Percentiles rank a stretch among this genome's conserved stretches.
These are phyloP conservation scores for Anoplopoma fimbria DNA, from an alignment of 2,113 vertebrate species.

Conservation along the genomic window DNA sequence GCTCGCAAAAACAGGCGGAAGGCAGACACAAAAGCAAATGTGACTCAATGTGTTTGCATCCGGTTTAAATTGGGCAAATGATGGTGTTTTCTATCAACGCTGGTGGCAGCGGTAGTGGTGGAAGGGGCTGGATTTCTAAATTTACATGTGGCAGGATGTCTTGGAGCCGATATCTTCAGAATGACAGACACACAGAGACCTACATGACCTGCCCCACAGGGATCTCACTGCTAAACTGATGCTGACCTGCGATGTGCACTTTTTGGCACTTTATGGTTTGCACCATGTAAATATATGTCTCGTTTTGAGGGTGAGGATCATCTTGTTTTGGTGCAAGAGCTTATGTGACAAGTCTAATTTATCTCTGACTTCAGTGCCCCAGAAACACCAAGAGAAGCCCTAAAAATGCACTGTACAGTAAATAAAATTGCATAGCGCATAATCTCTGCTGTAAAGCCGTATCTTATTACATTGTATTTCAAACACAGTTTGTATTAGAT, in stretches of 20 bases:
- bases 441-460: background rate
- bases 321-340: constrained; percentile 34
- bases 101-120: constrained; percentile 33
- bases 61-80: constrained; percentile 54
- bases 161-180: constrained; percentile 40
- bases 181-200: constrained; percentile 49
- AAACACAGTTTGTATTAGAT: background rate
- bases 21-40: constrained; percentile 63
- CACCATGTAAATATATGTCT: constrained; percentile 25
- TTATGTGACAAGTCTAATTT: constrained; percentile 24
- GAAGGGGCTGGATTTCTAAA: constrained; percentile 55
- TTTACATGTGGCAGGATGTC: constrained; percentile 73
- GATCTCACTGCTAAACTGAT: constrained; percentile 41
- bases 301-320: constrained; percentile 7
- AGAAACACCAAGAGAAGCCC: background rate
- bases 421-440: background rate
- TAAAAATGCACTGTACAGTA: background rate
- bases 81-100: constrained; percentile 64
- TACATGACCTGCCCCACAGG: constrained; percentile 31
- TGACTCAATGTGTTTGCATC: constrained; percentile 58
- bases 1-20: constrained; percentile 69
- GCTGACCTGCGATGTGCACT: constrained; percentile 19
- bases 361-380: background rate
- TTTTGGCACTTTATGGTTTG: background rate
- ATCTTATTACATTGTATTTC: background rate